These are phyloP conservation scores for Drosophila helvetica DNA, from an alignment of 2,888 invertebrate genomes.

Conservation along the genomic window DNA sequence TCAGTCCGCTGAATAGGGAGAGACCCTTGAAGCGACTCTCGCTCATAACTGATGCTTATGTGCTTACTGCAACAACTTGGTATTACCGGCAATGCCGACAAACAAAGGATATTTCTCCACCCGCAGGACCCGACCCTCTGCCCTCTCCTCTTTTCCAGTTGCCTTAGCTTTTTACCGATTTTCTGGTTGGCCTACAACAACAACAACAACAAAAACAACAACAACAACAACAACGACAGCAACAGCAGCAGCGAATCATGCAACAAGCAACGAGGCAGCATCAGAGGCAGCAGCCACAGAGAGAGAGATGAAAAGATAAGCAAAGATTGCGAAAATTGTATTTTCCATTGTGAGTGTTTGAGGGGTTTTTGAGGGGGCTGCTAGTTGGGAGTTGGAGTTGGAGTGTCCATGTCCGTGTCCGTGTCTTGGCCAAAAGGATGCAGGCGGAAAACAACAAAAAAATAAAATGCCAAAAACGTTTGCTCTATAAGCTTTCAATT, in stretches of 20 bases:
- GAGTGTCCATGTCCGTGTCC: conserved; percentile 19
- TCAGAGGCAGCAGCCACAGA: conserved; percentile 15
- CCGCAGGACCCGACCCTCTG: background rate
- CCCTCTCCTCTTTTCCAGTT: conserved; percentile 34
- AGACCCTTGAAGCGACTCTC: conserved; percentile 28
- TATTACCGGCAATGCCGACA: conserved; percentile 54
- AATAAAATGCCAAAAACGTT: conserved; percentile 40
- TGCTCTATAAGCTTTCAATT: conserved; percentile 39
- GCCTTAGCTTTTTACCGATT: conserved; percentile 54
- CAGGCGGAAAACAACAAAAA: conserved; percentile 42
- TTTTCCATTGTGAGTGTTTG: conserved; percentile 60
- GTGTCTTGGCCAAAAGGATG: conserved; percentile 43
- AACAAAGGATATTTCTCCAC: conserved; percentile 50
- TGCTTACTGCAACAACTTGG: conserved; percentile 43
- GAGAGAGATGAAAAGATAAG: conserved; percentile 72
- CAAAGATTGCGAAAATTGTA: conserved; percentile 75
- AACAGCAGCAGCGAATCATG: conserved; percentile 42
- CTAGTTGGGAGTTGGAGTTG: conserved; percentile 11
- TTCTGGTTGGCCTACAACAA: conserved; percentile 51
- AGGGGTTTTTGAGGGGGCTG: background rate
- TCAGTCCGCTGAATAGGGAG: background rate
- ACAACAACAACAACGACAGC: conserved; percentile 30
- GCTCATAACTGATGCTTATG: conserved; percentile 35
- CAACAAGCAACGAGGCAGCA: conserved; percentile 34
- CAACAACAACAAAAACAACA: too few relatives aligned